A percentile compares a stretch with the other conserved stretches of the same genome.
Conservation (phyloP, 1,140 invertebrate genomes). For the Vanessa tameamea region DNA sequence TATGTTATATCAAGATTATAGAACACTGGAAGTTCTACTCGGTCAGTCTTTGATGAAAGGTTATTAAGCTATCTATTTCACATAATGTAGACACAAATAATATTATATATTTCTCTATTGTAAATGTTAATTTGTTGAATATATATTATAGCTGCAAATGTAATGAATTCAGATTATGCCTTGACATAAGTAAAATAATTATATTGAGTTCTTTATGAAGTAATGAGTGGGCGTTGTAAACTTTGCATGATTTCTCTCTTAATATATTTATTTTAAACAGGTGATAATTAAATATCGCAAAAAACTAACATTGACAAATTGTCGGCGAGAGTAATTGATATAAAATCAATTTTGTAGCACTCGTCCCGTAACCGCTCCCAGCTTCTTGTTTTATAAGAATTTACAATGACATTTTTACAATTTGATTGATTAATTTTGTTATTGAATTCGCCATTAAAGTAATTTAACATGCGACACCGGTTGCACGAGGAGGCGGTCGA, state of each 20-base stretch:
- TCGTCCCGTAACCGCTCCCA: constrained; percentile 3
- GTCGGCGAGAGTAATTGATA: constrained; percentile 10
- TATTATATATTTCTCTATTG: no score
- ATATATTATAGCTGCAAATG: no score
- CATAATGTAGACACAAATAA: no score
- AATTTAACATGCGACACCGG: constrained; percentile 38
- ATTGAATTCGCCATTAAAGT: constrained; percentile 38
- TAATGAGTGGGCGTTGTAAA: constrained; percentile 8
- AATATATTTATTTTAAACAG: constrained; percentile 18
- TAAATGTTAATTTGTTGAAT: no score
- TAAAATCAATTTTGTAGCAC: constrained; percentile 11
- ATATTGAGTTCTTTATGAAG: not conserved
- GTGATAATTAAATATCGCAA: constrained; percentile 14
- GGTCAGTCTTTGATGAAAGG: no score
- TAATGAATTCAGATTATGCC: not conserved
- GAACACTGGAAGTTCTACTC: no score
- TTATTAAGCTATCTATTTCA: no score
- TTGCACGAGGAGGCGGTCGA: constrained; percentile 15
- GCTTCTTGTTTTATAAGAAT: constrained; percentile 13
- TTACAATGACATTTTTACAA: constrained; percentile 30
- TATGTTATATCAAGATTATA: no score
- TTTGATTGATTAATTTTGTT: constrained; percentile 36
- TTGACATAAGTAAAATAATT: not conserved
- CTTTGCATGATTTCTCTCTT: constrained; percentile 6
- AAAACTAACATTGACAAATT: constrained; percentile 16